Base-by-base conservation (phyloP, 2,113 vertebrate species). In the Aix galericulata region DNA sequence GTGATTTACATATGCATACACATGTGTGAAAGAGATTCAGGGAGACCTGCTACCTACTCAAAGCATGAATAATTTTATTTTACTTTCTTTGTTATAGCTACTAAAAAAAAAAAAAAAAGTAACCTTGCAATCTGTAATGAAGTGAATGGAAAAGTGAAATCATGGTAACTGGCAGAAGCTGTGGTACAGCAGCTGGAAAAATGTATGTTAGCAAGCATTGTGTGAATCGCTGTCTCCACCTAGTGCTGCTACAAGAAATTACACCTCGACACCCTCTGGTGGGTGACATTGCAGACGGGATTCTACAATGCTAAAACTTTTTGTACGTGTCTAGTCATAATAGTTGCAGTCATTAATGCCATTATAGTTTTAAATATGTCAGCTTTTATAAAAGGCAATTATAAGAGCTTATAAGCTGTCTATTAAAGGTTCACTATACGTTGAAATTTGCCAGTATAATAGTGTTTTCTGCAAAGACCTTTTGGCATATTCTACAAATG, bases 221-320 rank as follows among this genome's bases (percentile, higher is more conserved):
- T 79, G 73, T 55, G 97, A 98, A 96, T 91, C 97, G 2, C 96
- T 97, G 96, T 93, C 98, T 98, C 98, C 98, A 98, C 95, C 98
- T 98, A 98, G 98, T 97, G 98, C 97, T 89, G 50, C 36, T 83
- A 62, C 23, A 2, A 44, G 92, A 84, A 97, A 97, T 23, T 31
- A 26, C 82, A 25, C 11, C 55, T n/a, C 59, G 8, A 34, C 86
- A 40, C 26, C 44, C 56, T 59, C 42, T 6, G 62, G 4, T 3
- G 22, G 44, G 27, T n/a, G 17, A 20, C 31, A 2, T n/a, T 32
- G 9, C 25, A 66, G 56, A n/a, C 11, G 1, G 3, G 77, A n/a
- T 79, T 60, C 60, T 72, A 20, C 26, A 91, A 78, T 11, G 5
- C 52, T 34, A 44, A 13, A 25, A 44, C 68, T 66, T 60, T 46